Percentiles rank a stretch among this genome's conserved stretches.
These are phyloP conservation scores for Aspidapion aeneum DNA, from an alignment of 2,888 invertebrate species.

Conservation along the genomic window DNA sequence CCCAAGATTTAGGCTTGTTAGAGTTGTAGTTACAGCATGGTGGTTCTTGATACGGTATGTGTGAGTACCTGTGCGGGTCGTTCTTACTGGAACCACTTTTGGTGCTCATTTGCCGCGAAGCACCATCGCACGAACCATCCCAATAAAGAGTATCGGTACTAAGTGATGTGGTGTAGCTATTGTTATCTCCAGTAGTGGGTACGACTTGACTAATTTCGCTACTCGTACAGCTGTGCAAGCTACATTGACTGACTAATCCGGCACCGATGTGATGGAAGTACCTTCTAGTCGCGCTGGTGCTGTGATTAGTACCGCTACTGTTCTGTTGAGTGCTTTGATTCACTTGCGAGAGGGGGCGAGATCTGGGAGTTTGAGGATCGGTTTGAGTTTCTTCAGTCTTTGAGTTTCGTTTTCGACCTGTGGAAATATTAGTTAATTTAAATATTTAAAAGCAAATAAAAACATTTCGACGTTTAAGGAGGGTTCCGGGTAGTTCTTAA, in stretches of 20 bases:
- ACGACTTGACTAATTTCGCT: constrained; percentile 66
- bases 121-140: constrained; percentile 54
- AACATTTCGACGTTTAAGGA: too few relatives aligned
- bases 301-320: constrained; percentile 25
- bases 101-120: constrained; percentile 45
- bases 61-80: constrained; percentile 41
- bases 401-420: constrained; percentile 45
- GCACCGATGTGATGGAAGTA: constrained; percentile 66
- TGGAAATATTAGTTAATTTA: too few relatives aligned
- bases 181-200: constrained; percentile 62
- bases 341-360: constrained; percentile 42
- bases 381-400: constrained; percentile 48
- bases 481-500: too few relatives aligned
- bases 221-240: constrained; percentile 78
- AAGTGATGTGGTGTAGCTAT: constrained; percentile 79
- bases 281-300: constrained; percentile 43
- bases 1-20: constrained; percentile 84
- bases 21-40: constrained; percentile 48
- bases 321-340: constrained; percentile 34
- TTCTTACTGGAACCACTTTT: constrained; percentile 52
- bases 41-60: constrained; percentile 43
- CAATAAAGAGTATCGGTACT: constrained; percentile 86
- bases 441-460: too few relatives aligned
- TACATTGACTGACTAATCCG: constrained; percentile 72
- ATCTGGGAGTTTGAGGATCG: constrained; percentile 45